Conservation (phyloP, 2,797 vertebrate species). For the Enoplosus armatus region DNA sequence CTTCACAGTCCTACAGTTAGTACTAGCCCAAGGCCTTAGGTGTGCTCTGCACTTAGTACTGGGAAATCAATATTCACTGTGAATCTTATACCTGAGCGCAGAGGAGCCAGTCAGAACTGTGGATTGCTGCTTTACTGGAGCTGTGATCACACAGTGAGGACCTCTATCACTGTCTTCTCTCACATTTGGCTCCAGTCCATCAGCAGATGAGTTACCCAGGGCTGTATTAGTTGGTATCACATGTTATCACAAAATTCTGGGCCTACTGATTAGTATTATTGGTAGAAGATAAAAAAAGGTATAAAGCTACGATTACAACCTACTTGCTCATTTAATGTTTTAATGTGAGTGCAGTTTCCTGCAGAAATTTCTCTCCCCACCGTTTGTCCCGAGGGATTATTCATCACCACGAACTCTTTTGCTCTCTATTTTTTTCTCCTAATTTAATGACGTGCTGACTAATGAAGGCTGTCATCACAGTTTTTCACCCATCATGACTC, state of each 20-base stretch:
- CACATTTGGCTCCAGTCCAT: constrained; percentile 49
- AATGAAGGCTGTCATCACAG: constrained; percentile 67
- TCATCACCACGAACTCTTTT: constrained; percentile 52
- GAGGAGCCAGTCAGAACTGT: constrained; percentile 41
- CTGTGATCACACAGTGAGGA: constrained; percentile 48
- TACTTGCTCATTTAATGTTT: constrained; percentile 37
- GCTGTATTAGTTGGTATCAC: constrained; percentile 19
- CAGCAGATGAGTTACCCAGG: constrained; percentile 32
- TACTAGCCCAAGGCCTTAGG: constrained; percentile 34
- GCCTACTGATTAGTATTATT: constrained; percentile 25
- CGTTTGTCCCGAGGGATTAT: constrained; percentile 49
- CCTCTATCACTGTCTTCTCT: constrained; percentile 38
- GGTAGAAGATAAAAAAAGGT: constrained; percentile 10
- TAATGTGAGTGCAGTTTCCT: constrained; percentile 25
- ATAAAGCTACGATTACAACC: constrained; percentile 15
- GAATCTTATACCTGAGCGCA: constrained; percentile 39
- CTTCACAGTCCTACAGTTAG: constrained; percentile 30
- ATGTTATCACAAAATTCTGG: constrained; percentile 28
- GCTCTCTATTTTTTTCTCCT: constrained; percentile 34
- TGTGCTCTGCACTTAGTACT: constrained; percentile 44
- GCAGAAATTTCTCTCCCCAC: constrained; percentile 14
- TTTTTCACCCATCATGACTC: constrained; percentile 53
- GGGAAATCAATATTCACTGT: constrained; percentile 65
- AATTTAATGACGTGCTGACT: constrained; percentile 68
- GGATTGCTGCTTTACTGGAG: constrained; percentile 48